phyloP scores from a whole-genome alignment of 2,888 invertebrate genomes.

The Glaucopsyche alexis region DNA sequence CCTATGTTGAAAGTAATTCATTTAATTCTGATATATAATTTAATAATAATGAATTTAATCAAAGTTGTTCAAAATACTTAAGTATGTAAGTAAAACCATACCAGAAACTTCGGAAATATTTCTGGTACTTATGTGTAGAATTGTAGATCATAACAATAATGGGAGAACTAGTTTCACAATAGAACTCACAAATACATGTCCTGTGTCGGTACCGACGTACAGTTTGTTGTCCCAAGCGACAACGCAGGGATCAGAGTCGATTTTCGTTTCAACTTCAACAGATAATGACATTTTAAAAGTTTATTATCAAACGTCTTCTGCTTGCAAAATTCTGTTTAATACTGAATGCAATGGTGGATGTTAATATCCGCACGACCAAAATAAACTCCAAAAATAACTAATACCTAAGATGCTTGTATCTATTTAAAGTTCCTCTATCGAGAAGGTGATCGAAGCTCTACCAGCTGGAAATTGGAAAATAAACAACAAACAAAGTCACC shows the following conservation, averaged over 20 bases:
- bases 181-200: conserved; percentile 61
- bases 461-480: neutral
- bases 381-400: conserved; percentile 29
- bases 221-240: conserved; percentile 59
- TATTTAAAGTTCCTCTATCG: conserved; percentile 19
- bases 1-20: conserved; percentile 43
- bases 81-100: too few species aligned
- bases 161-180: neutral
- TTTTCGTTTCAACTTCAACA: conserved; percentile 55
- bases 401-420: neutral
- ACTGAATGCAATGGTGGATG: conserved; percentile 19
- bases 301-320: conserved; percentile 23
- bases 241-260: conserved; percentile 65
- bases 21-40: too few species aligned
- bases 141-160: too few species aligned
- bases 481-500: neutral
- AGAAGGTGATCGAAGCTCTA: neutral
- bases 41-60: neutral
- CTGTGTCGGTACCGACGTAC: conserved; percentile 65
- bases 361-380: conserved; percentile 22
- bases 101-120: too few species aligned
- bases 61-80: too few species aligned
- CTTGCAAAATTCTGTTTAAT: conserved; percentile 11
- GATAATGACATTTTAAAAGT: conserved; percentile 56
- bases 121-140: too few species aligned